A percentile compares a stretch with the other conserved stretches of the same genome.
These are phyloP conservation scores for Bradysia coprophila DNA, from an alignment of 1,140 invertebrate genomes.

Conservation along the genomic window DNA sequence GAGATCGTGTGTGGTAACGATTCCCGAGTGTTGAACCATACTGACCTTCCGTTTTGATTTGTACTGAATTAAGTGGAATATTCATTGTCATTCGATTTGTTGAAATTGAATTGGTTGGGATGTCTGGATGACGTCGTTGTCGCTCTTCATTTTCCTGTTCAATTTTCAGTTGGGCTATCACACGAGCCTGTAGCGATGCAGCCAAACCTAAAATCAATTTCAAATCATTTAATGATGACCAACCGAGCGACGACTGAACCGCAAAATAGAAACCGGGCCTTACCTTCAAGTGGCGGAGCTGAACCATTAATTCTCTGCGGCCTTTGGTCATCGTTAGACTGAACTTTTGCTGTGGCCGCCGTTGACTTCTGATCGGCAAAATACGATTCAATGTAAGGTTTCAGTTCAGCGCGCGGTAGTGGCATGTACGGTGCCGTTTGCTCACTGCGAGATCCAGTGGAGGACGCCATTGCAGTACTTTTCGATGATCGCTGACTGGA, in stretches of 20 bases:
- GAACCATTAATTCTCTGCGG: slow-evolving; percentile 9
- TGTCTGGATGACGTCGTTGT: slow-evolving; percentile 10
- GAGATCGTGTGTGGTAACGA: too few species aligned
- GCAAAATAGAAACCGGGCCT: slow-evolving; percentile 5
- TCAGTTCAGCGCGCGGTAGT: slow-evolving; percentile 48
- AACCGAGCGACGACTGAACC: background rate
- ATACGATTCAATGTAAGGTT: slow-evolving; percentile 51
- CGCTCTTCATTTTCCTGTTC: slow-evolving; percentile 31
- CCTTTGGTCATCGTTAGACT: background rate
- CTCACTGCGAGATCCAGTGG: slow-evolving; percentile 7
- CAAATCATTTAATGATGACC: background rate
- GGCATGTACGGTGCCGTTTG: slow-evolving; percentile 27
- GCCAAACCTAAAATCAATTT: slow-evolving; percentile 38
- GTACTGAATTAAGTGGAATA: too few species aligned
- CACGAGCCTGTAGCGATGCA: slow-evolving; percentile 61
- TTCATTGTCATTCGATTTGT: slow-evolving; percentile 2
- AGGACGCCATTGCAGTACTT: background rate
- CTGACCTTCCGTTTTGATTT: slow-evolving; percentile 4
- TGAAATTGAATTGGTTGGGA: too few species aligned
- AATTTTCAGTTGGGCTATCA: slow-evolving; percentile 41
- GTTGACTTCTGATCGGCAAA: slow-evolving; percentile 39
- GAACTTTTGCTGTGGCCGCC: slow-evolving; percentile 13
- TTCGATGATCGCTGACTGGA: slow-evolving; percentile 14
- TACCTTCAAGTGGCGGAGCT: slow-evolving; percentile 22
- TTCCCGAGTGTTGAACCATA: background rate